Percentiles rank a stretch among this genome's conserved stretches.
phyloP scores from a whole-genome alignment of 2,113 vertebrate genomes.

The Pangasianodon gigas region DNA sequence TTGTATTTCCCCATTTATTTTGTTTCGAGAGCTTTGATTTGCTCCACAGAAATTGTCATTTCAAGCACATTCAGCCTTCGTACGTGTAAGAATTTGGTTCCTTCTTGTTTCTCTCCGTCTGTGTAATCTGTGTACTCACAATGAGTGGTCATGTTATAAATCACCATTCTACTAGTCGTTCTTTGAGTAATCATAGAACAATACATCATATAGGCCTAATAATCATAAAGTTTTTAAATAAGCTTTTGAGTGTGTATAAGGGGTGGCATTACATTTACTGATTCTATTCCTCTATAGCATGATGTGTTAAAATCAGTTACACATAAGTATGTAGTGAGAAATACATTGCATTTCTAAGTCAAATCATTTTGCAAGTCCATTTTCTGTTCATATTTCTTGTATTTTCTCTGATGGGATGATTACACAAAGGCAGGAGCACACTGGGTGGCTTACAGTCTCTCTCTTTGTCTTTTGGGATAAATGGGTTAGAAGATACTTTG shows the following conservation, averaged over 20 bases:
- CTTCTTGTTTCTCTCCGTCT: constrained; percentile 27
- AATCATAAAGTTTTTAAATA: background rate
- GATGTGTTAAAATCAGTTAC: constrained; percentile 17
- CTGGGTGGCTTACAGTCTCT: constrained; percentile 4
- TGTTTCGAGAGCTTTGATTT: constrained; percentile 77
- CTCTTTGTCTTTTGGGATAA: constrained; percentile 19
- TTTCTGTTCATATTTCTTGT: constrained; percentile 31
- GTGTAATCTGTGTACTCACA: constrained; percentile 33
- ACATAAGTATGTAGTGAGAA: background rate
- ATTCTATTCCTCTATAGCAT: background rate
- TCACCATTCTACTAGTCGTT: background rate
- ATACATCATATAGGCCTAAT: no score
- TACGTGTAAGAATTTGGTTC: constrained; percentile 53
- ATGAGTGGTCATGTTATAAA: constrained; percentile 20
- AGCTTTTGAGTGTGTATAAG: background rate
- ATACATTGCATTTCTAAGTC: constrained; percentile 15
- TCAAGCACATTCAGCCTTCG: constrained; percentile 65
- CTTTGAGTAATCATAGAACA: background rate
- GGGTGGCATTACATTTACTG: background rate
- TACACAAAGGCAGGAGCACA: constrained; percentile 33
- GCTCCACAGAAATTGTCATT: constrained; percentile 62
- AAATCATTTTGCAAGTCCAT: background rate
- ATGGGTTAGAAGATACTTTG: constrained; percentile 56
- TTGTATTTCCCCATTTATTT: constrained; percentile 83
- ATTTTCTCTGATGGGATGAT: constrained; percentile 54